Conservation (phyloP, 2,888 invertebrate genomes). For the Caenorhabditis sp. region DNA sequence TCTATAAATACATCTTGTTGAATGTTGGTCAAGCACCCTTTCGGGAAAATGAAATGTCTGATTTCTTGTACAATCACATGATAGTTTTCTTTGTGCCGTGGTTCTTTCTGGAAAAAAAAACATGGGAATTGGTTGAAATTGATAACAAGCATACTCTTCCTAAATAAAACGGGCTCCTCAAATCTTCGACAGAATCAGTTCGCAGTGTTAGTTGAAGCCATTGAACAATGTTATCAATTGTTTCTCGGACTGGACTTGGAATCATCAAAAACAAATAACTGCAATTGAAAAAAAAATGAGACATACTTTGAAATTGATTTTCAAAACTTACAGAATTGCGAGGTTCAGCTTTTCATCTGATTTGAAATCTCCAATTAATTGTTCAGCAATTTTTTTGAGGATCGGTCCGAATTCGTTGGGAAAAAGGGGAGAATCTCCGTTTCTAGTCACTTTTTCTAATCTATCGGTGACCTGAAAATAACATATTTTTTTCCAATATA, state of each 20-base stretch:
- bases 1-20: conserved; percentile 31
- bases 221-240: conserved; percentile 30
- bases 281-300: not conserved
- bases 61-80: conserved; percentile 33
- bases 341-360: conserved; percentile 27
- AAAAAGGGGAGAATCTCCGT: conserved; percentile 27
- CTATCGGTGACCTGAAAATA: conserved; percentile 1
- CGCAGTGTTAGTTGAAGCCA: conserved; percentile 35
- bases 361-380: conserved; percentile 21
- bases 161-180: conserved; percentile 40
- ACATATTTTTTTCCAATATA: no score
- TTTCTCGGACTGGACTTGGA: conserved; percentile 26
- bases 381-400: conserved; percentile 25
- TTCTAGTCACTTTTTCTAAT: conserved; percentile 28
- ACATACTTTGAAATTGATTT: not conserved
- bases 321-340: conserved; percentile 7
- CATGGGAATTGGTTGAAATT: not conserved
- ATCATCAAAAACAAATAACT: conserved; percentile 36
- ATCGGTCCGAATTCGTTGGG: conserved; percentile 31
- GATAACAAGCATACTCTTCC: conserved; percentile 6
- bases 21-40: conserved; percentile 23
- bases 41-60: conserved; percentile 25
- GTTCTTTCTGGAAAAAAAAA: conserved; percentile 16
- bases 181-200: conserved; percentile 32
- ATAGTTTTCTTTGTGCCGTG: conserved; percentile 29